phyloP scores from a whole-genome alignment of 2,797 vertebrate species.

The Mus caroli region DNA sequence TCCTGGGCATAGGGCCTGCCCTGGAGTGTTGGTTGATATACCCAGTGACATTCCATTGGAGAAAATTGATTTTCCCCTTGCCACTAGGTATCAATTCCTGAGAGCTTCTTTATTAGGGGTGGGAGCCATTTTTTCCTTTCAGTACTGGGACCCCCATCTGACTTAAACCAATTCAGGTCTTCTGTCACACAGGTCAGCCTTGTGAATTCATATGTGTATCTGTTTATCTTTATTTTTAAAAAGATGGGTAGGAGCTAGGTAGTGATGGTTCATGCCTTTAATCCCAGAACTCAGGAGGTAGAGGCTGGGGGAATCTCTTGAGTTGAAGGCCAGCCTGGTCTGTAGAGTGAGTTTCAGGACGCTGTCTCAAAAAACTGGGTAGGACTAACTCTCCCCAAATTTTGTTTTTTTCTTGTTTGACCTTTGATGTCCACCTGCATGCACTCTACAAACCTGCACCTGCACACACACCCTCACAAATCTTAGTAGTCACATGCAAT shows the following conservation, averaged over 20 bases:
- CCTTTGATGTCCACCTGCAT: background rate
- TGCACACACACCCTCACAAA: background rate
- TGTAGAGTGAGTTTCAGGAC: too few relatives aligned
- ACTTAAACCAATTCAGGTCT: background rate
- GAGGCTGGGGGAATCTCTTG: too few relatives aligned
- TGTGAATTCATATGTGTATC: background rate
- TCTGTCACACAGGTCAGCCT: background rate
- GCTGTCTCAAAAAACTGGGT: background rate
- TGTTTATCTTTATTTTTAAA: background rate
- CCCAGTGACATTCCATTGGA: background rate
- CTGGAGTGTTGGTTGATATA: background rate
- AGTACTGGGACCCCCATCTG: background rate
- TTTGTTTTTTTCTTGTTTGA: background rate
- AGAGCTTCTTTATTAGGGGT: background rate
- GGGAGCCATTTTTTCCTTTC: background rate
- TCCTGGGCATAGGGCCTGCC: background rate
- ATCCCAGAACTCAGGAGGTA: too few relatives aligned
- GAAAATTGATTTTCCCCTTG: background rate
- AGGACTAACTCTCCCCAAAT: background rate
- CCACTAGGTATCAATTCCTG: background rate
- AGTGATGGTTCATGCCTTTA: too few relatives aligned
- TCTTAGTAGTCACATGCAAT: background rate
- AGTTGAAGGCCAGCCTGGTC: too few relatives aligned
- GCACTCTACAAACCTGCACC: background rate
- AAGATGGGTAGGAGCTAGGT: background rate